Conservation (phyloP, 2,113 vertebrate species). For the Sinocyclocheilus anshuiensis region DNA sequence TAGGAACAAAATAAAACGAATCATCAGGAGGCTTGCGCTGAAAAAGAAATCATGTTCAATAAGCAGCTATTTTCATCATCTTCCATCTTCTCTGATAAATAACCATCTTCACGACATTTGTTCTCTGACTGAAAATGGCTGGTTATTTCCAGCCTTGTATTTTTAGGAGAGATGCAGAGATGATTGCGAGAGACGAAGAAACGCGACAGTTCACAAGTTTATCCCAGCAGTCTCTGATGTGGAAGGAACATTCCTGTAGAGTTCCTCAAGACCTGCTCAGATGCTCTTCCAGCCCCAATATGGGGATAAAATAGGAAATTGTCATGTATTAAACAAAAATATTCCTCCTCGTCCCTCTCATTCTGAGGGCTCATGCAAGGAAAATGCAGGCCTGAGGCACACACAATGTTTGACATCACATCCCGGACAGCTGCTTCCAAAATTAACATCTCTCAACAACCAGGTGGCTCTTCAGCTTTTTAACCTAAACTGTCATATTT, state of each 20-base stretch:
- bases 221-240: not conserved
- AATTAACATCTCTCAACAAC: conserved; percentile 10
- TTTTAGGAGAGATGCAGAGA: not conserved
- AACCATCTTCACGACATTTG: not conserved
- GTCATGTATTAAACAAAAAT: not conserved
- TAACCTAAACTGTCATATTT: not conserved
- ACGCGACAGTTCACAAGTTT: conserved; percentile 9
- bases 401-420: not conserved
- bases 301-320: conserved; percentile 8
- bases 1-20: conserved; percentile 15
- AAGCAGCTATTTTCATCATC: conserved; percentile 17
- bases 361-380: not conserved
- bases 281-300: not conserved
- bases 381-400: not conserved
- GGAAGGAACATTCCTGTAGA: not conserved
- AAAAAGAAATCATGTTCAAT: conserved; percentile 12
- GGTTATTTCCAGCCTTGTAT: not conserved
- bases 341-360: not conserved
- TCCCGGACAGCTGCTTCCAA: not conserved
- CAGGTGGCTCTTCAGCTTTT: not conserved
- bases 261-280: not conserved
- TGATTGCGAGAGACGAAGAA: not conserved
- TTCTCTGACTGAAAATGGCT: not conserved
- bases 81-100: conserved; percentile 8
- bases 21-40: not conserved